A percentile compares a stretch with the other conserved stretches of the same genome.
Evolutionary conservation across 2,113 vertebrate genomes (phyloP).

Genomic region (Peucedramus taeniatus): DNA sequence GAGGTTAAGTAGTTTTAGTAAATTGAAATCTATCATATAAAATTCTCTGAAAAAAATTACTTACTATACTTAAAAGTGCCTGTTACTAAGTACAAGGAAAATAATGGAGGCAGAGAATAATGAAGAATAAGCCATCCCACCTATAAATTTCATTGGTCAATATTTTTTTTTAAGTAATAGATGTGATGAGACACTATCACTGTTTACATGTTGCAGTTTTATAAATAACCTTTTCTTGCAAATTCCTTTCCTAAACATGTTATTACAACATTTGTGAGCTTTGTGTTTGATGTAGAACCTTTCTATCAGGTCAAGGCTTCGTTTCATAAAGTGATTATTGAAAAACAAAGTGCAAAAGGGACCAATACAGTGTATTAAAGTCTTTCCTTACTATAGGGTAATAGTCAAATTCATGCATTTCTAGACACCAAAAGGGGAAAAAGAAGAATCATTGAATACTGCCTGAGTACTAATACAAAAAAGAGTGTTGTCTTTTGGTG

Average conservation of each 20-base stretch:
- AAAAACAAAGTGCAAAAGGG: neutral
- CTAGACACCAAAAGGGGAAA: neutral
- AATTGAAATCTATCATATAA: neutral
- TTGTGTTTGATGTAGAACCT: neutral
- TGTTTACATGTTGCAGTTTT: neutral
- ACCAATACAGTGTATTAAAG: neutral
- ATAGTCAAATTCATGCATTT: neutral
- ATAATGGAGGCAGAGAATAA: neutral
- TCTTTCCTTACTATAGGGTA: neutral
- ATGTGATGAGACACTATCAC: neutral
- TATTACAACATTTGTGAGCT: neutral
- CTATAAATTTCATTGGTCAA: neutral
- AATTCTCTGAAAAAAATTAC: neutral
- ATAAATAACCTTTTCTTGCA: neutral
- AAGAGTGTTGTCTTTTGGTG: neutral
- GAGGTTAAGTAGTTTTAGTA: neutral
- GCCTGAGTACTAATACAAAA: neutral
- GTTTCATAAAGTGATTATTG: neutral
- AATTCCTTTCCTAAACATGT: neutral
- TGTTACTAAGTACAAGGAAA: neutral
- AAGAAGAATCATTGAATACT: neutral
- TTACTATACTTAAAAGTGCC: neutral
- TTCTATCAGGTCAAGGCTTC: neutral
- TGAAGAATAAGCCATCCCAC: neutral
- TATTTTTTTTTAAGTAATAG: neutral